Evolutionary conservation across 2,888 invertebrate species (phyloP).

Genomic region (Scotopteryx bipunctaria): DNA sequence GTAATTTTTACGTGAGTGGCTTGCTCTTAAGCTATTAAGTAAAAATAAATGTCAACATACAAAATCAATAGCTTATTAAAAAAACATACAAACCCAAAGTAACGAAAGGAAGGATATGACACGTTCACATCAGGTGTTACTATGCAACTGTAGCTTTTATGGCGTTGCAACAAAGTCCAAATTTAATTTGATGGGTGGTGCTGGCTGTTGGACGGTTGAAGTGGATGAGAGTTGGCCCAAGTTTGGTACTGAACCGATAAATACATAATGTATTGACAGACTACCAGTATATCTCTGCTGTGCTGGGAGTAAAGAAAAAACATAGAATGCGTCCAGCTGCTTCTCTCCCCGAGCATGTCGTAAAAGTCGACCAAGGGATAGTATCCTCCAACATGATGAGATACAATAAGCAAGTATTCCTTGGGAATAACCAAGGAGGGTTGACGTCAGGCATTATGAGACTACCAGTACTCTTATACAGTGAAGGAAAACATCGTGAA

Average conservation of each 20-base stretch:
- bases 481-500: too few relatives aligned
- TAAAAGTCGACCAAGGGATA: too few relatives aligned
- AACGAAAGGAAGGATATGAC: conserved; percentile 58
- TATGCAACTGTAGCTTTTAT: conserved; percentile 50
- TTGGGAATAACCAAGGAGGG: too few relatives aligned
- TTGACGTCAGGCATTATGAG: too few relatives aligned
- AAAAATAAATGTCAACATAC: conserved; percentile 32
- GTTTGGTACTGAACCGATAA: conserved; percentile 4
- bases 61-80: conserved; percentile 72
- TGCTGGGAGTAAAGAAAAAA: too few relatives aligned
- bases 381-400: too few relatives aligned
- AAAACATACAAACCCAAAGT: conserved; percentile 55
- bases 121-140: conserved; percentile 46
- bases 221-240: conserved; percentile 18
- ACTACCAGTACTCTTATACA: too few relatives aligned
- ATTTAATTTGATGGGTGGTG: conserved; percentile 48
- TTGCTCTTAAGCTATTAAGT: too few relatives aligned
- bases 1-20: too few relatives aligned
- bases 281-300: not conserved
- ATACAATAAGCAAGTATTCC: too few relatives aligned
- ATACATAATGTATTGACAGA: not conserved
- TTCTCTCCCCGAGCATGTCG: too few relatives aligned
- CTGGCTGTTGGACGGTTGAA: conserved; percentile 20
- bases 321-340: too few relatives aligned
- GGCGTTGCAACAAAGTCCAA: conserved; percentile 57